Evolutionary conservation across 2,888 invertebrate species (phyloP).

Genomic region (Leucophenga maculata): DNA sequence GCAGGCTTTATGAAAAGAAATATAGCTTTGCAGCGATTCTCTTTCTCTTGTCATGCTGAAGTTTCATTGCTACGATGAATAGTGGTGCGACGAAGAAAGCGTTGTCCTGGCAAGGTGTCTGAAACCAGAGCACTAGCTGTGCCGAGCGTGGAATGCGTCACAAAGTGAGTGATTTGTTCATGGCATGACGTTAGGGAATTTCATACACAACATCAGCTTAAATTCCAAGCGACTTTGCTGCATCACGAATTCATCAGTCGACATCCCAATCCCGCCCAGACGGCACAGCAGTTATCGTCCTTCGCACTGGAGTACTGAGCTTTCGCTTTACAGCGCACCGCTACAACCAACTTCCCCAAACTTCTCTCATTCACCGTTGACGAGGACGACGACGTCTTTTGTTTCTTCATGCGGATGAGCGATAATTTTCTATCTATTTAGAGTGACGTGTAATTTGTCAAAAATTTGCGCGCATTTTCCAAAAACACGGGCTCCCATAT

Average conservation of each 20-base stretch:
- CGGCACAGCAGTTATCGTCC: no score
- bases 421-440: slow-evolving; percentile 31
- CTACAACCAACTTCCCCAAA: no score
- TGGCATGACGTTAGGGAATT: slow-evolving; percentile 18
- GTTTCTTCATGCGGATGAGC: slow-evolving; percentile 26
- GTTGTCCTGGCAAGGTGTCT: background rate
- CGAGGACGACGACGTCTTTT: slow-evolving; percentile 11
- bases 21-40: background rate
- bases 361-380: no score
- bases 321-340: no score
- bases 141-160: slow-evolving; percentile 14
- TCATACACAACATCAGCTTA: slow-evolving; percentile 13
- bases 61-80: no score
- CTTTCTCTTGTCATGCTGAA: slow-evolving; percentile 16
- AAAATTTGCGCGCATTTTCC: slow-evolving; percentile 18
- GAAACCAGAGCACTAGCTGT: slow-evolving; percentile 1
- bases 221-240: slow-evolving; percentile 16
- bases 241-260: slow-evolving; percentile 7
- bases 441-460: slow-evolving; percentile 38
- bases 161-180: slow-evolving; percentile 31
- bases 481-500: background rate
- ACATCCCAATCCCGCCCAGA: background rate
- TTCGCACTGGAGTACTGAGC: no score
- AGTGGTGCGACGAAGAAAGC: background rate
- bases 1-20: slow-evolving; percentile 19